Base-by-base conservation (phyloP, 1,140 invertebrate species). In the Platyscapa corneri region DNA sequence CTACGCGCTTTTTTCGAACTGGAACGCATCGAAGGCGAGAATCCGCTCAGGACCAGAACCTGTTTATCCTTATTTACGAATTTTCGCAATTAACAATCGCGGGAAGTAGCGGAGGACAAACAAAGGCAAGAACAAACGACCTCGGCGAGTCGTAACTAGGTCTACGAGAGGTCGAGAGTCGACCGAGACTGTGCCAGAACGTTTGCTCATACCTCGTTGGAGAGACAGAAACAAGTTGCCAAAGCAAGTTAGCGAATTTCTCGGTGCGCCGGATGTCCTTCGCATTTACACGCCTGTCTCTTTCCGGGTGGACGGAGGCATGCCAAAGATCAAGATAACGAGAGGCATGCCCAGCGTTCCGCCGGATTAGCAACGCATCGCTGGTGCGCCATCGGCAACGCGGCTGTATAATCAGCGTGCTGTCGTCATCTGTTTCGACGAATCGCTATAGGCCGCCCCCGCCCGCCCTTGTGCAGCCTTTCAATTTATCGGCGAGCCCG, bases 341-440 rank as follows among this genome's bases (percentile, higher is more conserved):
- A 86, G 74, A 81, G 84, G 23, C 23, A 0, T 27, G 5, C 75
- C 82, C 86, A 85, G 83, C 80, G 86, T 77, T 83, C 79, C 87
- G 87, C 83, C 80, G 83, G 88, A 90, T 89, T 90, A 90, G 88
- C 87, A 87, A 88, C 87, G 80, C 65, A n/a, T 46, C 80, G 80
- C 37, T 76, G 85, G 20, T 23, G 64, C 49, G 39, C 65, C 39
- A 39, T 74, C 8, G 77, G 60, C 30, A 23, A 53, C 70, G 81
- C 84, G 78, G 75, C 78, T 76, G 72, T 81, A 60, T 85, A 85
- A 85, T 85, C 78, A 85, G 78, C 56, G 70, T 14, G 46, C 5
- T 74, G 82, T 83, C 81, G 46, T 32, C 42, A 39, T 37, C 65
- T 76, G 49, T 83, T 82, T 75, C 56, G 72, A 75, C 56, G 70